A percentile compares a stretch with the other conserved stretches of the same genome.
Conservation (phyloP, 2,888 invertebrate species). For the Tipula vernalis region DNA sequence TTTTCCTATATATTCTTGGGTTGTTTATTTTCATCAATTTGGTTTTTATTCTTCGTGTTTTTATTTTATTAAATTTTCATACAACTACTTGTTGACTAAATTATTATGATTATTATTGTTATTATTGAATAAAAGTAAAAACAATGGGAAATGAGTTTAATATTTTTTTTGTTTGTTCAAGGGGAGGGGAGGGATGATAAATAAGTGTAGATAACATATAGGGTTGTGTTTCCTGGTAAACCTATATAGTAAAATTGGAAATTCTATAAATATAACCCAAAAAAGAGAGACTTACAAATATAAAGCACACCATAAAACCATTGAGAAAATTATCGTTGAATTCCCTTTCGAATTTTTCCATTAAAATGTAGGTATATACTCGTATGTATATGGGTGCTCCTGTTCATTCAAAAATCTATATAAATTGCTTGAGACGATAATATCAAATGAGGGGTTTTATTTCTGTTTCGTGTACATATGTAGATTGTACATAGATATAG, state of each 20-base stretch:
- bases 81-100: not conserved
- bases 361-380: not conserved
- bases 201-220: too few relatives aligned
- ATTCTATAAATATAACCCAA: not conserved
- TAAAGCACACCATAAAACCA: too few relatives aligned
- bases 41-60: not conserved
- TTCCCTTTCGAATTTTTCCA: not conserved
- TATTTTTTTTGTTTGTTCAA: not conserved
- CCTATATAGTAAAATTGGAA: not conserved
- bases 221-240: not conserved
- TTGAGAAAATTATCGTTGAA: too few relatives aligned
- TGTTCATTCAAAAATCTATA: not conserved
- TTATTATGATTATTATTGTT: not conserved
- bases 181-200: not conserved
- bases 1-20: not conserved
- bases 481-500: too few relatives aligned
- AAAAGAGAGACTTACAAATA: not conserved
- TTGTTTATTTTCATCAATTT: not conserved
- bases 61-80: not conserved
- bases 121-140: not conserved
- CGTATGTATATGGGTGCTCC: not conserved
- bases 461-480: too few relatives aligned
- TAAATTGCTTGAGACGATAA: not conserved
- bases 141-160: too few relatives aligned
- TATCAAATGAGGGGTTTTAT: not conserved